Percentiles rank a stretch among this genome's conserved stretches.
phyloP scores from a whole-genome alignment of 2,888 invertebrate genomes.

The Hypsopygia costalis region DNA sequence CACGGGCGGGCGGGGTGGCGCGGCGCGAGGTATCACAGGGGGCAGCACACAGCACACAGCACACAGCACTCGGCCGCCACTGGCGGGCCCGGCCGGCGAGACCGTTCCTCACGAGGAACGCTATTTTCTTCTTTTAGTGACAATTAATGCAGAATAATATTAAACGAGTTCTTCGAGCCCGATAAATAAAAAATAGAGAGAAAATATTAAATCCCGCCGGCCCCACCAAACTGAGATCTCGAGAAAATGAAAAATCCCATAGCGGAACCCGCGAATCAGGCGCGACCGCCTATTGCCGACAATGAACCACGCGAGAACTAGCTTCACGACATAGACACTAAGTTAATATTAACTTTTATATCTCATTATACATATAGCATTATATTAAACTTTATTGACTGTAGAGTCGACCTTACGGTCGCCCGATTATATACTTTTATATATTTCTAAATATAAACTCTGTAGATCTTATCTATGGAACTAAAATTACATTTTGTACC shows the following conservation, averaged over 20 bases:
- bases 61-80: constrained; percentile 11
- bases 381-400: constrained; percentile 41
- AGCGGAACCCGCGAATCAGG: constrained; percentile 28
- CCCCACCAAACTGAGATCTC: constrained; percentile 28
- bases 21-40: constrained; percentile 49
- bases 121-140: no score
- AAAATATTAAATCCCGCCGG: constrained; percentile 25
- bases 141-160: no score
- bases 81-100: constrained; percentile 9
- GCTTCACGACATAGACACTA: constrained; percentile 49
- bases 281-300: constrained; percentile 45
- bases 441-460: constrained; percentile 68
- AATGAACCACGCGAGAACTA: constrained; percentile 48
- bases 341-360: constrained; percentile 38
- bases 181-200: background rate
- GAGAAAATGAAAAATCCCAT: constrained; percentile 27
- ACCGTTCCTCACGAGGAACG: no score
- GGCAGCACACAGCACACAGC: constrained; percentile 43
- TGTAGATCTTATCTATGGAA: constrained; percentile 75
- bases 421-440: constrained; percentile 43
- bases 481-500: constrained; percentile 77
- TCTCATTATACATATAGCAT: constrained; percentile 40
- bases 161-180: background rate
- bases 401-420: constrained; percentile 22
- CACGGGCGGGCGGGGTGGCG: constrained; percentile 12